Percentiles rank a stretch among this genome's conserved stretches.
Evolutionary conservation across 2,113 vertebrate genomes (phyloP).

Genomic region (Trogon surrucura): DNA sequence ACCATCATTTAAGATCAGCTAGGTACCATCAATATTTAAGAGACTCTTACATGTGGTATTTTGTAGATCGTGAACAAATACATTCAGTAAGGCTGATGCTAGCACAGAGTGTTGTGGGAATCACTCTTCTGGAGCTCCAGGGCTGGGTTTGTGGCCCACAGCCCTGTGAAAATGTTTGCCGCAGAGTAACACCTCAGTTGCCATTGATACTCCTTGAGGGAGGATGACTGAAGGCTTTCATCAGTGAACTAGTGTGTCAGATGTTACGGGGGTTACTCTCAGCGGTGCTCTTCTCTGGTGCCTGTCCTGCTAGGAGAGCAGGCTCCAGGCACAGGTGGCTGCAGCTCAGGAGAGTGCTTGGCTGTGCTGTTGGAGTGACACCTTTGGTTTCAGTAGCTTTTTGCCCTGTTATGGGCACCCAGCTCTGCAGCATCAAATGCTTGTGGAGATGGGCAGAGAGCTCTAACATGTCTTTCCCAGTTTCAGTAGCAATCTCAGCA

Average conservation of each 20-base stretch:
- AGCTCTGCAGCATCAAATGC: not conserved
- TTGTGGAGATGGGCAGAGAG: not conserved
- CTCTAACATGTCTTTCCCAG: not conserved
- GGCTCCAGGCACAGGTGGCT: not conserved
- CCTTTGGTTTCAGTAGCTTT: not conserved
- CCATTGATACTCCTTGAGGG: not conserved
- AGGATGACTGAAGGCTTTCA: not conserved
- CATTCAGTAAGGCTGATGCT: not conserved
- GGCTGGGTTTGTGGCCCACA: not conserved
- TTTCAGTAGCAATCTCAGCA: not conserved
- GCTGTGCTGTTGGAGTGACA: not conserved
- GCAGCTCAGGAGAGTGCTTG: not conserved
- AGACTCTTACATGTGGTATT: not conserved
- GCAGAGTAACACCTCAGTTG: not conserved
- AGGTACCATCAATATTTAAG: not conserved
- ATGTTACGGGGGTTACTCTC: not conserved
- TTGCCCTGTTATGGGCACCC: fast-evolving
- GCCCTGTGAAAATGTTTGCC: not conserved
- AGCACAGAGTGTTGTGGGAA: not conserved
- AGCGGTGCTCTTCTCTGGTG: not conserved
- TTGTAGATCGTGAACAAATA: not conserved
- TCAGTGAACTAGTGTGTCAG: not conserved
- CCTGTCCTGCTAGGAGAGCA: not conserved
- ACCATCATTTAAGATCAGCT: not conserved
- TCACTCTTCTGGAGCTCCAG: not conserved